phyloP scores from a whole-genome alignment of 2,888 invertebrate genomes.

The Lasioglossum leucozonium region DNA sequence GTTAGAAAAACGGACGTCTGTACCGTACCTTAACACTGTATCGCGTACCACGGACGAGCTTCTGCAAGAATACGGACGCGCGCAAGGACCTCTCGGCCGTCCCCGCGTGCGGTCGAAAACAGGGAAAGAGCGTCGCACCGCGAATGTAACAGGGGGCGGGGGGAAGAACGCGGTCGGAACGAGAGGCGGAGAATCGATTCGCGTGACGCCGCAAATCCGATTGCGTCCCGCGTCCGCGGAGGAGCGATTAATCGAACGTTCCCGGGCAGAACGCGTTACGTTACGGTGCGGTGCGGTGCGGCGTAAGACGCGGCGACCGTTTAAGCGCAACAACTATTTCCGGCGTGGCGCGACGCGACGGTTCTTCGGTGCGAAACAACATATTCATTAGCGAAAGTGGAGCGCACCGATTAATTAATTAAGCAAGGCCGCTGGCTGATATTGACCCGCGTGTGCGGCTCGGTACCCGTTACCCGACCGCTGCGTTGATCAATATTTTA shows the following conservation, averaged over 20 bases:
- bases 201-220: constrained; percentile 5
- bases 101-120: too few species aligned
- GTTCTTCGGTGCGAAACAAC: constrained; percentile 38
- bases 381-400: constrained; percentile 60
- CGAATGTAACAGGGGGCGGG: neutral
- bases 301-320: neutral
- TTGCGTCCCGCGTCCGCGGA: neutral
- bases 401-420: constrained; percentile 59
- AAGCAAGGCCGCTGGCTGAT: constrained; percentile 43
- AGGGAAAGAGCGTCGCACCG: neutral
- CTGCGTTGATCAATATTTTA: constrained; percentile 63
- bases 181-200: neutral
- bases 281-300: neutral
- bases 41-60: too few species aligned
- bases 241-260: constrained; percentile 6
- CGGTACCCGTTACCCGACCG: neutral
- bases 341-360: neutral
- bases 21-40: too few species aligned
- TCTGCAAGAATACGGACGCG: neutral
- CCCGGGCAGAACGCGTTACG: neutral
- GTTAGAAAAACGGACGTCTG: too few species aligned
- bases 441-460: constrained; percentile 33
- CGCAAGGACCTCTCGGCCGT: neutral
- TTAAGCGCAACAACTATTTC: neutral
- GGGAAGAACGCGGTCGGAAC: neutral